A percentile compares a stretch with the other conserved stretches of the same genome.
These are phyloP conservation scores for Drosophila pandora DNA, from an alignment of 1,140 invertebrate genomes.

Conservation along the genomic window DNA sequence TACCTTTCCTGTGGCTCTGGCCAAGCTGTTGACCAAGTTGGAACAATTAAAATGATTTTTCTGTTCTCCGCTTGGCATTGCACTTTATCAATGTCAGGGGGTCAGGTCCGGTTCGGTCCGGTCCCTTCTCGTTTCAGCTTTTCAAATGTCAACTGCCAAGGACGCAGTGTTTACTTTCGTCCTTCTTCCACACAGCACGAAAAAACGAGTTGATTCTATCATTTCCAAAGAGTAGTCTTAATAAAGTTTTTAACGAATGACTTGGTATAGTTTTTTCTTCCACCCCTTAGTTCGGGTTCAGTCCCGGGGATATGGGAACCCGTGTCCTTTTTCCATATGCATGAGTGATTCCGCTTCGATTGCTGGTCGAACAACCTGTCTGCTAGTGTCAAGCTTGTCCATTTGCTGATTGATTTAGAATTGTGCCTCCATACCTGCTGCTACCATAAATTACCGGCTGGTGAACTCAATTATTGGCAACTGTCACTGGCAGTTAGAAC, in stretches of 20 bases:
- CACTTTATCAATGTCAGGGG: constrained; percentile 20
- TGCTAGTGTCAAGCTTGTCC: constrained; percentile 31
- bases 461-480: constrained; percentile 15
- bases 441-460: constrained; percentile 51
- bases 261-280: too few relatives aligned
- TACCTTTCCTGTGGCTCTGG: constrained; percentile 19
- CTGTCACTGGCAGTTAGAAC: constrained; percentile 20
- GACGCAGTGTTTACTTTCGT: constrained; percentile 23
- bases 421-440: constrained; percentile 28
- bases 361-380: constrained; percentile 25
- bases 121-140: constrained; percentile 2
- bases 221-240: too few relatives aligned
- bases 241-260: too few relatives aligned
- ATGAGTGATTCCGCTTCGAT: constrained; percentile 9
- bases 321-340: constrained; percentile 13
- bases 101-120: background rate
- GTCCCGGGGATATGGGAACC: background rate
- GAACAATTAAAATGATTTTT: constrained; percentile 67
- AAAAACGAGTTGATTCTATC: background rate
- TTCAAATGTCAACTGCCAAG: constrained; percentile 67
- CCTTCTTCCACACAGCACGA: background rate
- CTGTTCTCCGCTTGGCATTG: constrained; percentile 21
- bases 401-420: constrained; percentile 73
- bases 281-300: too few relatives aligned
- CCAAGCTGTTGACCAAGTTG: constrained; percentile 52